These are phyloP conservation scores for Apamea epomidion DNA, from an alignment of 2,888 invertebrate species.

Conservation along the genomic window DNA sequence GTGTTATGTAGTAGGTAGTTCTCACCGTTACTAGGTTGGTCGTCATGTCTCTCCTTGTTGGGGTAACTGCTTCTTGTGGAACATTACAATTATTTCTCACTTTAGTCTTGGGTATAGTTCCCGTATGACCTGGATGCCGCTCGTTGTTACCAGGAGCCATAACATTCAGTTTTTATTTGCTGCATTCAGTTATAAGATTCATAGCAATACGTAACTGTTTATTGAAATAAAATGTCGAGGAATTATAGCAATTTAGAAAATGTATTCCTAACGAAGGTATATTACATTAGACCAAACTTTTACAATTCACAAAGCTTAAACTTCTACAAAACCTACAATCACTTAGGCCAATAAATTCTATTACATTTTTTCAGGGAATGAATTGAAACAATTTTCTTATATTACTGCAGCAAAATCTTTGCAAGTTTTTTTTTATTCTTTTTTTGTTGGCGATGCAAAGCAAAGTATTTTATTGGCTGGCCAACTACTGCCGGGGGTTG, in stretches of 20 bases:
- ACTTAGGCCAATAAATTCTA: conserved; percentile 32
- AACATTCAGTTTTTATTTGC: conserved; percentile 77
- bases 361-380: conserved; percentile 43
- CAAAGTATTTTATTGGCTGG: conserved; percentile 34
- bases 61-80: conserved; percentile 91
- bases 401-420: conserved; percentile 37
- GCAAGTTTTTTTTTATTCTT: conserved; percentile 30
- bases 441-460: conserved; percentile 4
- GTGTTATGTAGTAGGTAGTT: conserved; percentile 7
- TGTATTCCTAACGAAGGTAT: conserved; percentile 23
- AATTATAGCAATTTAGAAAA: conserved; percentile 35
- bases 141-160: conserved; percentile 90
- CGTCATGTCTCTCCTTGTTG: conserved; percentile 90
- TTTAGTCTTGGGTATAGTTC: conserved; percentile 93
- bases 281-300: conserved; percentile 27
- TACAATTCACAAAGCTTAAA: conserved; percentile 39
- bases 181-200: conserved; percentile 65
- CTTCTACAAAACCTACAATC: conserved; percentile 42
- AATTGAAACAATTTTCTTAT: conserved; percentile 38
- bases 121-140: conserved; percentile 90
- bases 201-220: conserved; percentile 61
- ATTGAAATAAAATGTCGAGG: conserved; percentile 54
- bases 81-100: conserved; percentile 91
- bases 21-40: conserved; percentile 88
- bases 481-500: conserved; percentile 17